Conservation (phyloP, 2,797 vertebrate genomes). For the Anolis apletophallus region DNA sequence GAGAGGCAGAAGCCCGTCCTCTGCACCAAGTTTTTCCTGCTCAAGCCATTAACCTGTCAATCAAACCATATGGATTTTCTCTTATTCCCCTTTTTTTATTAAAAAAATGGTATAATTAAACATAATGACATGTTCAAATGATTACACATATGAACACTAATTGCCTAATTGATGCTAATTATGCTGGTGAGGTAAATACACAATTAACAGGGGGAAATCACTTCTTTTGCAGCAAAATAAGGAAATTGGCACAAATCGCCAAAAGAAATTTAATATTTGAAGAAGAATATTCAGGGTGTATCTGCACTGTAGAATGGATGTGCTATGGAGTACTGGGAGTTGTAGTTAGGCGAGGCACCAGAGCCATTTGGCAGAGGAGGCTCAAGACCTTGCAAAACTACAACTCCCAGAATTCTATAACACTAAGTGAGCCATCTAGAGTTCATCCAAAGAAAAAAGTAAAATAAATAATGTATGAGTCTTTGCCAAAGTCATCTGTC, state of each 20-base stretch:
- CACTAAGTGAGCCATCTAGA: too few species aligned
- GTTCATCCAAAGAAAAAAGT: too few species aligned
- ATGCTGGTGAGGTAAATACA: slow-evolving; percentile 70
- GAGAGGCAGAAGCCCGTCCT: background rate
- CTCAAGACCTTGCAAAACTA: too few species aligned
- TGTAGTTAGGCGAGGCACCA: too few species aligned
- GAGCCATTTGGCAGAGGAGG: too few species aligned
- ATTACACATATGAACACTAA: slow-evolving; percentile 74
- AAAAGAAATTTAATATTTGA: background rate
- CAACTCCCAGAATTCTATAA: too few species aligned
- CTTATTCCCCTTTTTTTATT: slow-evolving; percentile 50
- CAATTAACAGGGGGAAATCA: slow-evolving; percentile 58
- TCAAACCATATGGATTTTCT: slow-evolving; percentile 68
- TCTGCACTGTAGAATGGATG: too few species aligned
- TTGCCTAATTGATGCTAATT: slow-evolving; percentile 71
- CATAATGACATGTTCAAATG: slow-evolving; percentile 74
- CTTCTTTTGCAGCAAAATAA: slow-evolving; percentile 30
- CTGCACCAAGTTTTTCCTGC: too few species aligned
- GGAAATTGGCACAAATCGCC: slow-evolving; percentile 18
- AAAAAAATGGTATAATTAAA: slow-evolving; percentile 67
- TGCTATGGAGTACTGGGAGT: too few species aligned
- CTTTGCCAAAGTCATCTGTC: too few species aligned
- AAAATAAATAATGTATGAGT: too few species aligned
- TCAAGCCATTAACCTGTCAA: slow-evolving; percentile 35
- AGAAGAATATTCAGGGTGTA: too few species aligned